Evolutionary conservation across 2,113 vertebrate species (phyloP).

Genomic region (Collichthys lucidus): DNA sequence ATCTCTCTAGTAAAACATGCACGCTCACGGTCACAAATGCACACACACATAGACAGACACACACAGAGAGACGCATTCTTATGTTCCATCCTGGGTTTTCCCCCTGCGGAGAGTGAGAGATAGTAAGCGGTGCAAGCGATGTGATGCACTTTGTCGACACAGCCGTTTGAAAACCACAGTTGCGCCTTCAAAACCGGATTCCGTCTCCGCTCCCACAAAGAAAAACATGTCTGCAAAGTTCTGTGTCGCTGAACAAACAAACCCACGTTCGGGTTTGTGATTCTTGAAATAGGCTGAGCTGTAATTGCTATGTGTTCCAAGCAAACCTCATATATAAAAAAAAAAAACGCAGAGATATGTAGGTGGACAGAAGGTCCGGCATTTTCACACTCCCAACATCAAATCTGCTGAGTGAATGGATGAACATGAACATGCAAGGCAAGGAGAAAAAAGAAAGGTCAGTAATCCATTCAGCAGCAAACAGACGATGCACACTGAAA

Average conservation of each 20-base stretch:
- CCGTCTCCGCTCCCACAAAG: constrained; percentile 30
- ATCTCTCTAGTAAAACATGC: constrained; percentile 46
- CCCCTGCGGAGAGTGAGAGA: constrained; percentile 52
- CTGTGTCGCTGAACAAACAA: constrained; percentile 39
- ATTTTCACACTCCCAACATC: constrained; percentile 32
- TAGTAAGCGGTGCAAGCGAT: constrained; percentile 49
- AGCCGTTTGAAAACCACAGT: constrained; percentile 57
- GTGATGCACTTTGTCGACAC: constrained; percentile 59
- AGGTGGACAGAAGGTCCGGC: constrained; percentile 12
- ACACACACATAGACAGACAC: constrained; percentile 2
- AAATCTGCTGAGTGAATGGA: constrained; percentile 43
- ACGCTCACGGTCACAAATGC: constrained; percentile 18
- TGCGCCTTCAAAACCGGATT: constrained; percentile 21
- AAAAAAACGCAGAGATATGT: constrained; percentile 30
- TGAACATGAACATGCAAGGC: constrained; percentile 33
- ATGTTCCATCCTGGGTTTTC: constrained; percentile 62
- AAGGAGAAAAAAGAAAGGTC: constrained; percentile 25
- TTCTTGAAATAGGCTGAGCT: constrained; percentile 42
- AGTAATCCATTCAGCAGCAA: constrained; percentile 44
- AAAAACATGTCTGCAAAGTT: constrained; percentile 39
- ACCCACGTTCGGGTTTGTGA: constrained; percentile 12
- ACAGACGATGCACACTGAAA: constrained; percentile 38
- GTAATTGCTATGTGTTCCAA: constrained; percentile 45
- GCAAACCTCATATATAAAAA: constrained; percentile 6
- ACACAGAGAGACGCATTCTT: constrained; percentile 50